Base-by-base conservation (phyloP, 2,888 invertebrate species). In the Phyto melanocephala region DNA sequence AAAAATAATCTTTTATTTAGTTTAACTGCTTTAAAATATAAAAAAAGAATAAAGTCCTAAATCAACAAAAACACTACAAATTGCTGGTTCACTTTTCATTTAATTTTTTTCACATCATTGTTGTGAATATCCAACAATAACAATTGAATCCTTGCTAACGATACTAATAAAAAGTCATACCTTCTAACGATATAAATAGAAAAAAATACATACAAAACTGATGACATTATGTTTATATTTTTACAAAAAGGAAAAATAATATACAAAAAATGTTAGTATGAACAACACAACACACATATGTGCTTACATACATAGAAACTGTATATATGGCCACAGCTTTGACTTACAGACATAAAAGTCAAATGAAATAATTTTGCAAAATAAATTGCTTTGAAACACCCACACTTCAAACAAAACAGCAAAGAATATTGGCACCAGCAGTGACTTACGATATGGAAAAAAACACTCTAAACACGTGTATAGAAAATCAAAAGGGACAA, bases 401-500 rank as follows among this genome's bases (percentile, higher is more conserved):
- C n/a, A n/a, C n/a, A n/a, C n/a, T n/a, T n/a, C n/a, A n/a, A n/a
- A n/a, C n/a, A n/a, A n/a, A n/a, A n/a, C n/a, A n/a, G n/a, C n/a
- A 5, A 2, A 17, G 2, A 35, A 13, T 3, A 58, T 35, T 35
- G 10, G 35, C 20, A 58, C 10, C 17, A 35, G 5, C 17, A 47
- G 20, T 20, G 47, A 8, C 20, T 20, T 17, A 13, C 10, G n/a
- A n/a, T 17, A 45, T 8, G 45, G 1, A 15, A 42, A 20, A 56
- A 28, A 42, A 68, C 40, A 37, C 22, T 35, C 20, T 52, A 28
- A 40, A 42, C 68, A 68, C 68, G 54, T 68, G 68, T 54, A 17
- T 35, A 10, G 35, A n/a, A 75, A 75, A 35, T 75, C 56, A 45
- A 56, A 56, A 42, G 65, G 17, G 33, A 60, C 22, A 56, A 22